These are phyloP conservation scores for Oligia strigilis DNA, from an alignment of 2,888 invertebrate species.

Conservation along the genomic window DNA sequence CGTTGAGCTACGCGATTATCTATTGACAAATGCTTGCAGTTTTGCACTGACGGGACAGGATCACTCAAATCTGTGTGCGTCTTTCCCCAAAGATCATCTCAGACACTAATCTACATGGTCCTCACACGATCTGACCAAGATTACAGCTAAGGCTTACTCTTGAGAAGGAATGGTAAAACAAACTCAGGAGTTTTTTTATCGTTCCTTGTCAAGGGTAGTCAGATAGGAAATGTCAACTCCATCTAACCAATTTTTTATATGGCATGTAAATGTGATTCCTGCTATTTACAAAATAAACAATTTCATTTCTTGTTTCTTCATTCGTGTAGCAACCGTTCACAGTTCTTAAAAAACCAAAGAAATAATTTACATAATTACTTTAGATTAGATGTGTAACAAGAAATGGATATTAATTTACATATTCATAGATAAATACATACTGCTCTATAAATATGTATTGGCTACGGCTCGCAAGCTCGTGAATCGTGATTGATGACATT, in stretches of 20 bases:
- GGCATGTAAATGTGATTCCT: background rate
- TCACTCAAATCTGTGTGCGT: background rate
- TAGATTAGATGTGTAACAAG: constrained; percentile 2
- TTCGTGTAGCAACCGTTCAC: too few relatives aligned
- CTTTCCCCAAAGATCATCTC: background rate
- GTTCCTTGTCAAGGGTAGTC: too few relatives aligned
- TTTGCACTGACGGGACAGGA: background rate
- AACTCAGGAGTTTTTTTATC: background rate
- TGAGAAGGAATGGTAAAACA: too few relatives aligned
- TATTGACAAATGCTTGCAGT: background rate
- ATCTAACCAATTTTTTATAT: background rate
- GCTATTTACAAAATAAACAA: background rate
- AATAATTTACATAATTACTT: background rate
- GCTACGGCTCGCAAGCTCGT: constrained; percentile 35
- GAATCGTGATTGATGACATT: constrained; percentile 61
- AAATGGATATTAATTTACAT: background rate
- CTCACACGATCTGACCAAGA: background rate
- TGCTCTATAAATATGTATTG: constrained; percentile 36
- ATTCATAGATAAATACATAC: background rate
- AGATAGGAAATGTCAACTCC: background rate
- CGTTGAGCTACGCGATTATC: background rate
- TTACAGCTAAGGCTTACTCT: background rate
- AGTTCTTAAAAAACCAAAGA: background rate
- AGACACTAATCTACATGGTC: background rate
- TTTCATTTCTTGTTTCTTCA: background rate